These are phyloP conservation scores for Scaptomyza flava DNA, from an alignment of 2,888 invertebrate genomes.

Conservation along the genomic window DNA sequence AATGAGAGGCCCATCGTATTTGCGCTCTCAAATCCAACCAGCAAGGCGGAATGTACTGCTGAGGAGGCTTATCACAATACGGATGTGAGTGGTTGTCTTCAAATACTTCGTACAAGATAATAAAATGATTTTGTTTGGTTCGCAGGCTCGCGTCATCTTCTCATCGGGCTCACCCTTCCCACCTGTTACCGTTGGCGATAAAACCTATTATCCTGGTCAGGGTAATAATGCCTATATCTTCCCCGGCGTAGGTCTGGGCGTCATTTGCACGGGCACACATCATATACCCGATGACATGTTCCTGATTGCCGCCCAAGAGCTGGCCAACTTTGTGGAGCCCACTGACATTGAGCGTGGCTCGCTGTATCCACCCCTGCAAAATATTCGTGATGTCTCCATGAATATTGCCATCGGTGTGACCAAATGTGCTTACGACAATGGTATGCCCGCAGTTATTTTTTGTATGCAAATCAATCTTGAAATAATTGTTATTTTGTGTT, in stretches of 20 bases:
- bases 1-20: slow-evolving; percentile 97
- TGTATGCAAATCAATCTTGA: background rate
- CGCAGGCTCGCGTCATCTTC: slow-evolving; percentile 95
- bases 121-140: no score
- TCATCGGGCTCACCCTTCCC: slow-evolving; percentile 98
- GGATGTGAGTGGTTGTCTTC: slow-evolving; percentile 87
- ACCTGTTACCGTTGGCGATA: slow-evolving; percentile 91
- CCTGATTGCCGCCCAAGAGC: slow-evolving; percentile 95
- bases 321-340: slow-evolving; percentile 92
- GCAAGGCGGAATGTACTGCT: slow-evolving; percentile 99
- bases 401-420: slow-evolving; percentile 95
- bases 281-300: slow-evolving; percentile 97
- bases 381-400: slow-evolving; percentile 94
- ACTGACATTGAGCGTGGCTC: slow-evolving; percentile 93
- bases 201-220: slow-evolving; percentile 95
- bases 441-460: slow-evolving; percentile 84
- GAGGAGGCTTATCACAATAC: slow-evolving; percentile 96
- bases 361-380: slow-evolving; percentile 94
- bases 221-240: slow-evolving; percentile 99
- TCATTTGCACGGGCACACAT: slow-evolving; percentile 95
- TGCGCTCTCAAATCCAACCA: slow-evolving; percentile 98
- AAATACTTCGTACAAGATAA: fast-evolving
- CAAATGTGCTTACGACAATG: slow-evolving; percentile 94
- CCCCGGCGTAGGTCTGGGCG: slow-evolving; percentile 97
- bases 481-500: background rate